These are phyloP conservation scores for Epizoanthus ramosus DNA, from an alignment of 92 coral and sea anemone species.

Conservation along the genomic window DNA sequence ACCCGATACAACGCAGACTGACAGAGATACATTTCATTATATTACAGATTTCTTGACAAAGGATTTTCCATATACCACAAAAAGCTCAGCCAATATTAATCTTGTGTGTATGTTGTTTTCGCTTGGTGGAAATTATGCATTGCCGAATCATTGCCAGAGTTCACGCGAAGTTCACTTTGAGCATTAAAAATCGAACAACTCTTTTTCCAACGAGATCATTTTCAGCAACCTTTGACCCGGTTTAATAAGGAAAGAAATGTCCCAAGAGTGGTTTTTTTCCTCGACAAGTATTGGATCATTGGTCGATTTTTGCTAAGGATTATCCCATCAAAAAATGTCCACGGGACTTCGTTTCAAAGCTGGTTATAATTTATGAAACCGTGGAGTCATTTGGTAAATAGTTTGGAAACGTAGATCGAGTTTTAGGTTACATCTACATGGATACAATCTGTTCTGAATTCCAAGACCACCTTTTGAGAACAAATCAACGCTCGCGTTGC, in stretches of 20 bases:
- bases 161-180: constrained; percentile 37
- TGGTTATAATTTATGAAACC: not conserved
- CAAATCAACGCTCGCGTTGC: not conserved
- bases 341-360: not conserved
- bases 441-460: not conserved
- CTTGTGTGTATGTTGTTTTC: constrained; percentile 10
- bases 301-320: not conserved
- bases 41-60: not conserved
- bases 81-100: not conserved
- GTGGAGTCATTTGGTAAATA: constrained; percentile 10
- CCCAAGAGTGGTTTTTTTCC: not conserved
- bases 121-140: not conserved
- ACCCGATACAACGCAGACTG: not conserved
- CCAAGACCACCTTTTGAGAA: not conserved
- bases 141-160: not conserved
- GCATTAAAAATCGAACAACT: constrained; percentile 13
- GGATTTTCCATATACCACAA: not conserved
- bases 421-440: constrained; percentile 38
- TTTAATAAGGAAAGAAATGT: not conserved
- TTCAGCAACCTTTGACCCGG: constrained; percentile 33
- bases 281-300: not conserved
- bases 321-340: not conserved
- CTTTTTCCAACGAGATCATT: constrained; percentile 17
- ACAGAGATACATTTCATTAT: not conserved
- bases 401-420: not conserved